Conservation (phyloP, 30 jellyfish, hydroid and myxozoan genomes). For the Pseudorhiza aurosa region DNA sequence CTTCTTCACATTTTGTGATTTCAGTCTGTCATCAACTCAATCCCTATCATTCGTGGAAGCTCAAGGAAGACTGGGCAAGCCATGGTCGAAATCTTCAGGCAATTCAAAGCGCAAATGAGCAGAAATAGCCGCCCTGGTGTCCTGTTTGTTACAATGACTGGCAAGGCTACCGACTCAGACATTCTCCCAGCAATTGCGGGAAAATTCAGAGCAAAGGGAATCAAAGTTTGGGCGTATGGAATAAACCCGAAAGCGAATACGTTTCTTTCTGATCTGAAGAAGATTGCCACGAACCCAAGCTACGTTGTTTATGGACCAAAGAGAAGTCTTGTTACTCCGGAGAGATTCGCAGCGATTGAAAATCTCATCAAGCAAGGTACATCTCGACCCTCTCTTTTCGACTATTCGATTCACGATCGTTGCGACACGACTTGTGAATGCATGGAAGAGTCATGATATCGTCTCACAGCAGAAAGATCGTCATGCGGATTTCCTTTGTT, state of each 20-base stretch:
- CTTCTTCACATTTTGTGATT: neutral
- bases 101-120: conserved; percentile 45
- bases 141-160: conserved; percentile 43
- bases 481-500: no score
- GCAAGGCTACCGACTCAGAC: conserved; percentile 60
- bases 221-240: conserved; percentile 52
- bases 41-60: conserved; percentile 58
- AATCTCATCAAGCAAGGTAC: conserved; percentile 55
- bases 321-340: conserved; percentile 60
- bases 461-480: no score
- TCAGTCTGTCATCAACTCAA: conserved; percentile 56
- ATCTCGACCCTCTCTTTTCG: no score
- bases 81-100: conserved; percentile 54
- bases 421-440: no score
- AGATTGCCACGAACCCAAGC: conserved; percentile 46
- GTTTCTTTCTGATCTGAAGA: conserved; percentile 41
- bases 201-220: conserved; percentile 34
- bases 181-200: conserved; percentile 46
- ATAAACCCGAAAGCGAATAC: conserved; percentile 56
- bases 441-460: no score
- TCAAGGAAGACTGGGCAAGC: conserved; percentile 75
- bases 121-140: conserved; percentile 54
- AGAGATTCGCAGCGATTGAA: conserved; percentile 61
- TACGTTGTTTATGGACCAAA: conserved; percentile 57
- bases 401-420: no score